These are phyloP conservation scores for Alloplasta piceator DNA, from an alignment of 2,888 invertebrate genomes.

Conservation along the genomic window DNA sequence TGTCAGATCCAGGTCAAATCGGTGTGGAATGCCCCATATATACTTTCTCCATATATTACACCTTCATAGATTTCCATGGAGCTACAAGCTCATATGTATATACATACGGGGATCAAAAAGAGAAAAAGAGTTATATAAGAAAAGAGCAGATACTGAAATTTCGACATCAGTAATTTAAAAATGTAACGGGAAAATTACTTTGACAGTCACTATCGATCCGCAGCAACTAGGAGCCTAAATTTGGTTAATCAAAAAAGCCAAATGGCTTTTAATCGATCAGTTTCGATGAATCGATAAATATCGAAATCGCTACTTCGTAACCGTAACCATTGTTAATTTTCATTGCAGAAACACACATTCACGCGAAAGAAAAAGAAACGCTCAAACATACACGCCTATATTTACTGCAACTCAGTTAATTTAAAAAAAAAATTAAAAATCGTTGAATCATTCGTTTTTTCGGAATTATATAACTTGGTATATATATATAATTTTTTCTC, in stretches of 20 bases:
- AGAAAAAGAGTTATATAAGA: neutral
- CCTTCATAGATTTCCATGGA: too few species aligned
- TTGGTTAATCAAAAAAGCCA: neutral
- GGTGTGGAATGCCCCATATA: too few species aligned
- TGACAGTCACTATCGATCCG: neutral
- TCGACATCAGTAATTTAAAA: neutral
- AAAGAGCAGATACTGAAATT: constrained; percentile 7
- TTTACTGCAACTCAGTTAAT: neutral
- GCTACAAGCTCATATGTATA: neutral
- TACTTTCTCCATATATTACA: too few species aligned
- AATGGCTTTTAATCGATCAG: neutral
- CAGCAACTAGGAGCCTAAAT: neutral
- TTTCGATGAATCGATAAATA: constrained; percentile 20
- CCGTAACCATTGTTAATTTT: constrained; percentile 8
- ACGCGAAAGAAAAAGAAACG: constrained; percentile 28
- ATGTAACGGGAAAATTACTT: neutral
- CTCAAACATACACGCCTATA: constrained; percentile 16
- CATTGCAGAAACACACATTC: constrained; percentile 1
- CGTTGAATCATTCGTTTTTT: neutral
- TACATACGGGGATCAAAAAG: neutral
- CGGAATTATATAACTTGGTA: constrained; percentile 7
- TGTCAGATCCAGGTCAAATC: too few species aligned
- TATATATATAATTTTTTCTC: neutral
- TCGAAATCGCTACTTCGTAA: neutral
- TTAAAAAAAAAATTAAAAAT: neutral